Percentiles rank a stretch among this genome's conserved stretches.
These are phyloP conservation scores for Xiphorhynchus elegans DNA, from an alignment of 2,113 vertebrate species.

Conservation along the genomic window DNA sequence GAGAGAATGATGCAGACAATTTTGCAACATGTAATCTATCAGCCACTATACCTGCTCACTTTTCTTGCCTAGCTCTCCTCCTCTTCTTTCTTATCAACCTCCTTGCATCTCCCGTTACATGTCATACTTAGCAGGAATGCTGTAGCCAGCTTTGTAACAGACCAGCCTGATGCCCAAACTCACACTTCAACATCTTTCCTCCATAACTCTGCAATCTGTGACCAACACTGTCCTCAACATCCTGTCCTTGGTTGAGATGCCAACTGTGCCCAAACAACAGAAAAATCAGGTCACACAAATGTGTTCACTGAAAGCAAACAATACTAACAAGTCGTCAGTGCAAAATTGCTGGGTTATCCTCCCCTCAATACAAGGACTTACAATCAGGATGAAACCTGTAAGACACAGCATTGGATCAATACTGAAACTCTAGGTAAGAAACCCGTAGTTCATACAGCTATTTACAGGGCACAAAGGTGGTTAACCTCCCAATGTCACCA, in stretches of 20 bases:
- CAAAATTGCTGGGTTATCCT: background rate
- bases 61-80: background rate
- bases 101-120: rapidly evolving
- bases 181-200: background rate
- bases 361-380: background rate
- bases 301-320: background rate
- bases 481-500: background rate
- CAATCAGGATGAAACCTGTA: background rate
- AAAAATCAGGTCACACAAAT: background rate
- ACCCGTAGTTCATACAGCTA: background rate
- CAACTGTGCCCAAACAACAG: background rate
- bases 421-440: background rate
- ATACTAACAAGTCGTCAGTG: background rate
- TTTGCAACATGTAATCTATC: background rate
- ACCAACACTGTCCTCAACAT: background rate
- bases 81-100: background rate
- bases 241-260: background rate
- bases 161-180: background rate
- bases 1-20: rapidly evolving
- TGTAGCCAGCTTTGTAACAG: background rate
- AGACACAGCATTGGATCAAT: background rate
- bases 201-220: background rate
- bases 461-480: background rate
- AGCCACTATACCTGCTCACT: background rate
- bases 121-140: background rate